Conservation (phyloP, 2,797 vertebrate species). For the Helarctos malayanus region DNA sequence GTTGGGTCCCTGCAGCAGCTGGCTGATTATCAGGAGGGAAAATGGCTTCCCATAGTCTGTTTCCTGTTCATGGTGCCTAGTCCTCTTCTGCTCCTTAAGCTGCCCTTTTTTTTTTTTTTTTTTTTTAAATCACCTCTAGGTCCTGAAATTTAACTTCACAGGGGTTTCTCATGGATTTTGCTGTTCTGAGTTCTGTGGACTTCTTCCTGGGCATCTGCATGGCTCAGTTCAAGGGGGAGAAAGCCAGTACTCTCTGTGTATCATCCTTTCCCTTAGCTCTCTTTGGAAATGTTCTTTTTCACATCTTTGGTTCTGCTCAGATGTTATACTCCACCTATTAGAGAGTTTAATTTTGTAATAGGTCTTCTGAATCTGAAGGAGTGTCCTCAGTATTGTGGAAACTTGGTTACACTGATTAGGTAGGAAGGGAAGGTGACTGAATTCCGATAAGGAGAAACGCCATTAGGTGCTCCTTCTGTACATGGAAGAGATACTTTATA, state of each 20-base stretch:
- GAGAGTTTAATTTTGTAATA: constrained; percentile 23
- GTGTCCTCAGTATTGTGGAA: neutral
- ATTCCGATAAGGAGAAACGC: constrained; percentile 5
- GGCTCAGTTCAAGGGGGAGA: neutral
- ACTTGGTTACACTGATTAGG: neutral
- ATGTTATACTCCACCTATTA: neutral
- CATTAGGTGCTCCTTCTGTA: neutral
- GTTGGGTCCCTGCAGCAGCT: neutral
- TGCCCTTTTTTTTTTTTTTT: neutral
- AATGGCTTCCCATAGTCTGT: neutral
- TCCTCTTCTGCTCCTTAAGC: neutral
- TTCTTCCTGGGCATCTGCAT: neutral
- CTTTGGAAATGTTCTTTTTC: neutral
- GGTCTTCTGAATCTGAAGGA: neutral
- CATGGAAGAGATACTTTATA: neutral
- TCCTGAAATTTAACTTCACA: neutral
- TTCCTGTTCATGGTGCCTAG: neutral
- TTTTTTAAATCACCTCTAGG: too few relatives aligned
- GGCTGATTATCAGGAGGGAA: neutral
- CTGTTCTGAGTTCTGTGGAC: neutral
- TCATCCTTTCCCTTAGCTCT: neutral
- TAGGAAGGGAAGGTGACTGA: constrained; percentile 22
- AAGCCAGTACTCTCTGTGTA: neutral
- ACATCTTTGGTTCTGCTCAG: constrained; percentile 17
- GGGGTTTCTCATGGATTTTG: neutral